Base-by-base conservation (phyloP, 2,113 vertebrate species). In the Petrocephalus zakoni region DNA sequence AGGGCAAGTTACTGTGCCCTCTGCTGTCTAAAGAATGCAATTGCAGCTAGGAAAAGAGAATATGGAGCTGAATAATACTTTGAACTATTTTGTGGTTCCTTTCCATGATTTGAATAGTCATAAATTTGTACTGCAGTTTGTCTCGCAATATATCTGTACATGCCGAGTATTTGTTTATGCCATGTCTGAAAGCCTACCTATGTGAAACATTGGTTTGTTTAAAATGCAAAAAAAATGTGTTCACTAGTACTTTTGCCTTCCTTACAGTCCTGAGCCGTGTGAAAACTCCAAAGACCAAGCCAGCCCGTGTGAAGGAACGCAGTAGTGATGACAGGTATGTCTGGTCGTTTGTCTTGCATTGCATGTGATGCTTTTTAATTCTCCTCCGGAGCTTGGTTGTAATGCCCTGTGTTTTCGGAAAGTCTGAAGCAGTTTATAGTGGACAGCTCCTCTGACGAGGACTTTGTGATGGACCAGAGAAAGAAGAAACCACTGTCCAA, bases 361-460 rank as follows among this genome's bases (percentile, higher is more conserved):
- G 11, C 52, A 13, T 75, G 55, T 51, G 5, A 82, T 11, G 10
- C 53, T 49, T 56, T 61, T 7, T 17, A 11, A 37, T 83, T 29
- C 29, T 68, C 21, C 17, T 21, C 9, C 75, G 61, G 19, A 85
- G 6, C 34, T 19, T 47, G 5, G 25, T 42, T 53, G 68, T 37
- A 81, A 53, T 9, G 1, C 29, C 13, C 9, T 61, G 2, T 64
- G 1, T 88, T 15, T 92, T 56, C 1, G 51, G 56, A 13, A 49
- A 95, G 95, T 90, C 90, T 95, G 47, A 94, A 92, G 91, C 85
- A 92, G 13, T 95, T 96, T 83, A 93, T 96, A 52, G 94, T 95
- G 78, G 89, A 94, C 89, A 64, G 10, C 78, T 95, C 91, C 37
- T 95, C 95, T 51, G 95, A 94, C 47, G 95, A 96, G 34, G 95